Evolutionary conservation across 1,140 invertebrate genomes (phyloP), one percentile per base, ranked within the genome.

Genomic region (Callitettix versicolor): DNA sequence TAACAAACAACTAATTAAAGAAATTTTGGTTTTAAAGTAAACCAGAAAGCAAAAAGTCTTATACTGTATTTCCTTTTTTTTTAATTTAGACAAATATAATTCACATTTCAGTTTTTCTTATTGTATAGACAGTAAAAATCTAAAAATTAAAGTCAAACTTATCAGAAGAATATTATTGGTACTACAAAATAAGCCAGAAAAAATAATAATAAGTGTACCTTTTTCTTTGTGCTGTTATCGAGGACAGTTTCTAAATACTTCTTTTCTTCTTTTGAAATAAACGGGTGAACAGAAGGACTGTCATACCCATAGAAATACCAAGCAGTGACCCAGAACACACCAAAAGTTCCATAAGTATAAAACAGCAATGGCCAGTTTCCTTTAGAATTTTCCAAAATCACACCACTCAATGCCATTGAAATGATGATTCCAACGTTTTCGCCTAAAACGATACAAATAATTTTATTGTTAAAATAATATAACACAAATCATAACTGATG

Each of bases 201-300:
- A n/a, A n/a, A n/a, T n/a, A n/a, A n/a, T n/a, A n/a, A n/a, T n/a
- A 30, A 4, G 26, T 30, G 9, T 30, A 30, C 26, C 46, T 24
- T 50, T 48, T 30, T 38, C 11, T 20, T 26, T 18, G 14, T 20
- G 12, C 59, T 79, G 73, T 21, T 74, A 72, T 62, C 79, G 75
- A 62, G 81, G 77, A 11, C 73, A 72, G 1, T 2, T 18, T 21
- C 22, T n/a, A 56, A 26, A 18, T 48, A 49, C 30, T 81, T 75
- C 42, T 76, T 76, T 68, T 95, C 92, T 36, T 78, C 70, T 41
- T 84, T 78, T 21, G 80, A 83, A 62, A 95, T 94, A 55, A 82
- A 84, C 4, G 87, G 87, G 77, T 94, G 88, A 22, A 77, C 72
- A n/a, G 76, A 75, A 6, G 92, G 92, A 59, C 82, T 79, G 58